A percentile compares a stretch with the other conserved stretches of the same genome.
These are phyloP conservation scores for Marmota monax DNA, from an alignment of 2,113 vertebrate genomes.

Conservation along the genomic window DNA sequence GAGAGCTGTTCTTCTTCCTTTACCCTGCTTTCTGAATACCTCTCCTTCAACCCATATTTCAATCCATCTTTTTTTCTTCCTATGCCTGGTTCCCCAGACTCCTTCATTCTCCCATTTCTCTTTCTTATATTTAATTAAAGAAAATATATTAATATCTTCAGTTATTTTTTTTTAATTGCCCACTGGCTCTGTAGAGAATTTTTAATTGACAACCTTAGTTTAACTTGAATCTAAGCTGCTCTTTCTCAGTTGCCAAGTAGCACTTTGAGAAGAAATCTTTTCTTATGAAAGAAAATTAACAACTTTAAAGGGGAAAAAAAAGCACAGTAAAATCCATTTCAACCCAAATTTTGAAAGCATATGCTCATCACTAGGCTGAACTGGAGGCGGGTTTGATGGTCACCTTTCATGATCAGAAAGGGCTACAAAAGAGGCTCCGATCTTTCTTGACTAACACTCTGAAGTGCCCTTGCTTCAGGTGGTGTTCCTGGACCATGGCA, in stretches of 20 bases:
- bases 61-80: not conserved
- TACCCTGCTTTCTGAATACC: not conserved
- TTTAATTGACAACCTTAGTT: slow-evolving; percentile 58
- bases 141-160: slow-evolving; percentile 57
- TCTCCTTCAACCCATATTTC: not conserved
- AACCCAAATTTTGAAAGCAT: slow-evolving; percentile 1
- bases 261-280: slow-evolving; percentile 1
- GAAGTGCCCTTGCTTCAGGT: not conserved
- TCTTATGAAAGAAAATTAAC: slow-evolving; percentile 22
- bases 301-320: not conserved
- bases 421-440: not conserved
- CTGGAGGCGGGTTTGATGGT: not conserved
- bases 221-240: slow-evolving; percentile 31
- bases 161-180: not conserved
- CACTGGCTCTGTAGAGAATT: not conserved
- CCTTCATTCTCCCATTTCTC: not conserved
- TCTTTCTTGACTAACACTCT: not conserved
- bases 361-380: not conserved
- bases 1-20: not conserved
- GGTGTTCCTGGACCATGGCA: accelerated
- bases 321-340: slow-evolving; percentile 16
- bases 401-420: not conserved
- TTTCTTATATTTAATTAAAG: not conserved
- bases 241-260: slow-evolving; percentile 30
- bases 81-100: not conserved